Percentiles rank a stretch among this genome's conserved stretches.
These are phyloP conservation scores for Echiichthys vipera DNA, from an alignment of 2,797 vertebrate genomes.

Conservation along the genomic window DNA sequence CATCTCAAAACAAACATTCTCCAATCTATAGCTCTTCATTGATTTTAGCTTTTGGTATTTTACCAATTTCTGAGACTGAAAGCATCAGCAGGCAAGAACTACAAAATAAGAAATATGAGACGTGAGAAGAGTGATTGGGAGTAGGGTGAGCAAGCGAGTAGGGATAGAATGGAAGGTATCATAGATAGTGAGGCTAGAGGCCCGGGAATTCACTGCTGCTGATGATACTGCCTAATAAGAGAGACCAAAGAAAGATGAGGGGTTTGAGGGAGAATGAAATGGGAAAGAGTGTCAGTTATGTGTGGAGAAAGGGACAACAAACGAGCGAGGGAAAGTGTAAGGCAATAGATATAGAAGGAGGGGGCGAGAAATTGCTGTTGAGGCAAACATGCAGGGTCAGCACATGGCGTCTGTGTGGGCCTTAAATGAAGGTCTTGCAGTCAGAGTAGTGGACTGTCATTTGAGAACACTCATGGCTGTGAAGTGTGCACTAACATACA, in stretches of 20 bases:
- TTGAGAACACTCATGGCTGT: slow-evolving; percentile 33
- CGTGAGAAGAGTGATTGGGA: slow-evolving; percentile 13
- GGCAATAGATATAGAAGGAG: slow-evolving; percentile 29
- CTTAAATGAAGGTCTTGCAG: slow-evolving; percentile 47
- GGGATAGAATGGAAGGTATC: slow-evolving; percentile 8
- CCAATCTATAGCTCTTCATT: slow-evolving; percentile 55
- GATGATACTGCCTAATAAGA: slow-evolving; percentile 26
- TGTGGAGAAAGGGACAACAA: slow-evolving; percentile 23
- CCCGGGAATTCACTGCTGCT: slow-evolving; percentile 29
- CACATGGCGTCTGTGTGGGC: slow-evolving; percentile 46
- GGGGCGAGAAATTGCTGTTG: slow-evolving; percentile 27
- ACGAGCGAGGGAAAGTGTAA: slow-evolving; percentile 23
- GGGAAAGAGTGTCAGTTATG: slow-evolving; percentile 18
- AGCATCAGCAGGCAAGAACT: slow-evolving; percentile 21
- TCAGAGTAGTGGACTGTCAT: slow-evolving; percentile 35
- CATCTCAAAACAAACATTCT: slow-evolving; percentile 58
- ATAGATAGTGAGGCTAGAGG: slow-evolving; percentile 12
- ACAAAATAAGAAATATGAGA: slow-evolving; percentile 35
- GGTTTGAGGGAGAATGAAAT: slow-evolving; percentile 30
- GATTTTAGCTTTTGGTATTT: slow-evolving; percentile 45
- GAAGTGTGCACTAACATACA: neutral
- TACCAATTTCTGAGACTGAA: slow-evolving; percentile 31
- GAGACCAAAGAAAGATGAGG: slow-evolving; percentile 25
- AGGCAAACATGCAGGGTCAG: slow-evolving; percentile 58
- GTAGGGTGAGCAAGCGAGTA: neutral